Percentiles rank a stretch among this genome's conserved stretches.
phyloP scores from a whole-genome alignment of 2,888 invertebrate genomes.

The Drosophila multiciliata region DNA sequence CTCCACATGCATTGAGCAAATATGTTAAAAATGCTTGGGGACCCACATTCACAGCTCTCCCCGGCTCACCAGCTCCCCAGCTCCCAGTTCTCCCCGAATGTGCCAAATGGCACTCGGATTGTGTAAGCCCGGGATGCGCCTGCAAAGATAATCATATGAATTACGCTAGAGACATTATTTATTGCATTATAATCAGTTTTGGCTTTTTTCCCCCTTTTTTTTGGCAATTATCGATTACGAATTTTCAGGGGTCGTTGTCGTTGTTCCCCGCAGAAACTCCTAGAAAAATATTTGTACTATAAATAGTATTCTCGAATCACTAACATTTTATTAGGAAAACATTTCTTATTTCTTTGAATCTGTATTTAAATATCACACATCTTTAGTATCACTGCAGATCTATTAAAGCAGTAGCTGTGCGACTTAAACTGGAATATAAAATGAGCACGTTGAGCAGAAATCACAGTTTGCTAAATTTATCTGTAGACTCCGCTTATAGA shows the following conservation, averaged over 20 bases:
- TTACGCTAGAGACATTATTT: slow-evolving; percentile 15
- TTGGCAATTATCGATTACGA: not conserved
- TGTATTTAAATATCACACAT: not conserved
- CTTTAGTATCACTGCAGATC: not conserved
- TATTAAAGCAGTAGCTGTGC: slow-evolving; percentile 3
- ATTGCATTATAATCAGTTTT: not conserved
- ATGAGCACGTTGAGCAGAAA: slow-evolving; percentile 46
- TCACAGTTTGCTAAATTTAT: slow-evolving; percentile 41
- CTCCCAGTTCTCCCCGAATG: not conserved
- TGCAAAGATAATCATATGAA: slow-evolving; percentile 31
- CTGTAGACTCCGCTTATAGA: slow-evolving; percentile 44
- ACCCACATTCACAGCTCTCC: slow-evolving; percentile 18
- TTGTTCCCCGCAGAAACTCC: not conserved
- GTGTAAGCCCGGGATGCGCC: slow-evolving; percentile 58
- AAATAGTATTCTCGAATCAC: not conserved
- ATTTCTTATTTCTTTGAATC: not conserved
- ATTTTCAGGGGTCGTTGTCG: not conserved
- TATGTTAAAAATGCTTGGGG: slow-evolving; percentile 54
- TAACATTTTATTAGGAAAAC: not conserved
- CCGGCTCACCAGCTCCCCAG: slow-evolving; percentile 3
- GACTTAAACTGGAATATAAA: slow-evolving; percentile 12
- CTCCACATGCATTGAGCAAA: slow-evolving; percentile 59
- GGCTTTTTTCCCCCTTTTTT: not conserved
- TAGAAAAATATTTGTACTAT: not conserved
- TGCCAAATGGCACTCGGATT: slow-evolving; percentile 40